Conservation (phyloP, 2,888 invertebrate genomes). For the Acleris emargana region DNA sequence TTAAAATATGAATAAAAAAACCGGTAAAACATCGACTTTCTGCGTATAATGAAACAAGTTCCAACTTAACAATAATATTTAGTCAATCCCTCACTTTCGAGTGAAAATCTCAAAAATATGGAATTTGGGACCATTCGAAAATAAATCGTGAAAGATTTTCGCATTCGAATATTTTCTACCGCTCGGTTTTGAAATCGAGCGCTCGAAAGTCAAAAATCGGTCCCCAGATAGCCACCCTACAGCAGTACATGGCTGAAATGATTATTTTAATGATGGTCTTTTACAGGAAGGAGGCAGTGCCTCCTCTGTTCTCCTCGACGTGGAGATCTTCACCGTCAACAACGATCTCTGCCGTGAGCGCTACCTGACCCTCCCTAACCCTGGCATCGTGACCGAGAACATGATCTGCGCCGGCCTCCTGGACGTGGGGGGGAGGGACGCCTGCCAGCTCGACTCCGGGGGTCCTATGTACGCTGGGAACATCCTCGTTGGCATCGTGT, state of each 20-base stretch:
- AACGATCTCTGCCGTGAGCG: slow-evolving; percentile 50
- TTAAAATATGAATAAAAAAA: too few species aligned
- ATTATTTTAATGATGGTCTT: neutral
- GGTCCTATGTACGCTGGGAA: slow-evolving; percentile 66
- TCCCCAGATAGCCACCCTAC: too few species aligned
- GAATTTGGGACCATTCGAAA: too few species aligned
- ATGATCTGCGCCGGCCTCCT: slow-evolving; percentile 63
- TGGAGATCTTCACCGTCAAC: slow-evolving; percentile 58
- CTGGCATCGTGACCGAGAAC: slow-evolving; percentile 52
- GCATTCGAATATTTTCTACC: too few species aligned
- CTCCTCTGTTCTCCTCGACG: slow-evolving; percentile 49
- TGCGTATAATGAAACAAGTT: too few species aligned
- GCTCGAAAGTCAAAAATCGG: too few species aligned
- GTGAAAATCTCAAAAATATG: too few species aligned
- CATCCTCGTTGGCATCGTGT: slow-evolving; percentile 68
- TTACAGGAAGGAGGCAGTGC: slow-evolving; percentile 45
- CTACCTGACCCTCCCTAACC: slow-evolving; percentile 45
- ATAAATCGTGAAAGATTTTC: too few species aligned
- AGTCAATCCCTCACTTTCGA: too few species aligned
- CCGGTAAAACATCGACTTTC: too few species aligned
- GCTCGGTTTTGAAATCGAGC: too few species aligned
- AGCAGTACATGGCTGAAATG: neutral
- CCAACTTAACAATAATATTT: too few species aligned
- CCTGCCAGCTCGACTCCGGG: slow-evolving; percentile 67
- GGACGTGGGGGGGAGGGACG: slow-evolving; percentile 48